phyloP scores from a whole-genome alignment of 1,140 invertebrate genomes.

The Drosophila punjabiensis region DNA sequence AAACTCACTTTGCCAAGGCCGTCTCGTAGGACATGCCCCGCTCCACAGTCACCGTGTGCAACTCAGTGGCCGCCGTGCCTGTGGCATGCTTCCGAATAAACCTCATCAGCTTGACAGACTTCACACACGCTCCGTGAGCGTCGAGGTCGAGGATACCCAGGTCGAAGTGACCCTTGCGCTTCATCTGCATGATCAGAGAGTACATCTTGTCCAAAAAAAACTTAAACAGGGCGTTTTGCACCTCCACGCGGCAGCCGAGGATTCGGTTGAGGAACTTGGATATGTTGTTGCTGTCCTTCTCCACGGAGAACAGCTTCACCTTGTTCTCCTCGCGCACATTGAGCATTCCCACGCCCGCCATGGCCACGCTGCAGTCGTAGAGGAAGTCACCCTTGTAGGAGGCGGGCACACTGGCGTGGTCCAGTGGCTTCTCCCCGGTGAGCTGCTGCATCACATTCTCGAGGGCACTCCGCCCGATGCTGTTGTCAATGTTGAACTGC shows the following conservation, averaged over 20 bases:
- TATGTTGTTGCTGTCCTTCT: slow-evolving; percentile 99
- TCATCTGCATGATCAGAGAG: slow-evolving; percentile 93
- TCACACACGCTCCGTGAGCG: slow-evolving; percentile 94
- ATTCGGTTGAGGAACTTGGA: slow-evolving; percentile 99
- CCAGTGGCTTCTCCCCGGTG: slow-evolving; percentile 89
- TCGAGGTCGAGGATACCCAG: slow-evolving; percentile 97
- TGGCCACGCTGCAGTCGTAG: slow-evolving; percentile 93
- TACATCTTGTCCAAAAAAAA: slow-evolving; percentile 98
- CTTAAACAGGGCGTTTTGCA: slow-evolving; percentile 98
- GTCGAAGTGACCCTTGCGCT: slow-evolving; percentile 92
- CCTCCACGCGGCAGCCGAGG: slow-evolving; percentile 97
- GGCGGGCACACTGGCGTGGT: slow-evolving; percentile 18
- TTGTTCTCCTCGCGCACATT: slow-evolving; percentile 92
- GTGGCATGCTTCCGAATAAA: slow-evolving; percentile 95
- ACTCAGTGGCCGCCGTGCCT: slow-evolving; percentile 94
- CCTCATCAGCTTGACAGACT: slow-evolving; percentile 90
- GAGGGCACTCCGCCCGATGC: slow-evolving; percentile 96
- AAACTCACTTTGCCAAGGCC: slow-evolving; percentile 89
- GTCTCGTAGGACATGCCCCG: slow-evolving; percentile 94
- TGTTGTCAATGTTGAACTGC: slow-evolving; percentile 99
- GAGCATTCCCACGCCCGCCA: slow-evolving; percentile 96
- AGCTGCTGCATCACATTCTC: slow-evolving; percentile 96
- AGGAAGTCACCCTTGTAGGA: slow-evolving; percentile 96
- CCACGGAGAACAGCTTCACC: slow-evolving; percentile 90
- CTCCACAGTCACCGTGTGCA: slow-evolving; percentile 96